Evolutionary conservation across 1,140 invertebrate species (phyloP).

Genomic region (Antheraea pernyi): DNA sequence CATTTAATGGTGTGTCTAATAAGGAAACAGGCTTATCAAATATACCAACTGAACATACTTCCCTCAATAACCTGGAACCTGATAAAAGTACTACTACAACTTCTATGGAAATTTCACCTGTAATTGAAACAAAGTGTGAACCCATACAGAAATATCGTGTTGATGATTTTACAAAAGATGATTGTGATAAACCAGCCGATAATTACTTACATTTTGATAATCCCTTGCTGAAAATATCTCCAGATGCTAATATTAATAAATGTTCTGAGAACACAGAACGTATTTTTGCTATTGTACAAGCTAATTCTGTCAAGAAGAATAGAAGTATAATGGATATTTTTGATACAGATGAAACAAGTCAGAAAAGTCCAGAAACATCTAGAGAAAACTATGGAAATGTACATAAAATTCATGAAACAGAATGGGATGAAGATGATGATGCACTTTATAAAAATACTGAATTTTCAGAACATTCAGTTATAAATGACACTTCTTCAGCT

Average conservation of each 20-base stretch:
- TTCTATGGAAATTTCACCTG: conserved; percentile 8
- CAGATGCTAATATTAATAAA: background rate
- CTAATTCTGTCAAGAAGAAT: conserved; percentile 51
- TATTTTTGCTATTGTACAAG: conserved; percentile 64
- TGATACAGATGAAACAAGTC: conserved; percentile 35
- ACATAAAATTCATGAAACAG: conserved; percentile 50
- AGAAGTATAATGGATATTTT: conserved; percentile 71
- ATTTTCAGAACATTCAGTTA: conserved; percentile 17
- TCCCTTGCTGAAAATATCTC: conserved; percentile 6
- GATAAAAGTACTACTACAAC: background rate
- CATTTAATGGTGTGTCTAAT: background rate
- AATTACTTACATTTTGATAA: conserved; percentile 49
- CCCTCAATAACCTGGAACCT: background rate
- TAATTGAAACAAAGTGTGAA: background rate
- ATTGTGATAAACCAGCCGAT: conserved; percentile 35
- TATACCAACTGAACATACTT: background rate
- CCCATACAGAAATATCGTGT: background rate
- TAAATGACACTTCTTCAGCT: conserved; percentile 27
- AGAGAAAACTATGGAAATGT: conserved; percentile 46
- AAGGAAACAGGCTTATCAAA: background rate
- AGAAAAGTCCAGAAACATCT: conserved; percentile 40
- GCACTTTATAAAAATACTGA: conserved; percentile 67
- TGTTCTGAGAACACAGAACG: conserved; percentile 38
- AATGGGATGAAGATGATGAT: conserved; percentile 75
- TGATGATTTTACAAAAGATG: conserved; percentile 1